A percentile compares a stretch with the other conserved stretches of the same genome.
Evolutionary conservation across 1,140 invertebrate species (phyloP).

Genomic region (Drosophila insularis): DNA sequence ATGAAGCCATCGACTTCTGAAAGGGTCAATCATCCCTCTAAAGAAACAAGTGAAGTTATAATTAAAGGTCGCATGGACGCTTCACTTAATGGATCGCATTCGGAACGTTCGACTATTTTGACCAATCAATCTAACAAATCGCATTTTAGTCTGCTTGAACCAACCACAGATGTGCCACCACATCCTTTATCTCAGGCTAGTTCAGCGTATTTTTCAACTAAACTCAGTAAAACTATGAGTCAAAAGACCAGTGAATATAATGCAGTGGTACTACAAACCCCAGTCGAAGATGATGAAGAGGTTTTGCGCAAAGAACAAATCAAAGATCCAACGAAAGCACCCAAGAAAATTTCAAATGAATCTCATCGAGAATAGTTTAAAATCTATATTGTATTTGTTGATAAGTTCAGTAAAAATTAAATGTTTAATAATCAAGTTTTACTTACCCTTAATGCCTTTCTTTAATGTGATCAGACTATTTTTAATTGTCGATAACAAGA

Average conservation of each 20-base stretch:
- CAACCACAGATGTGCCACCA: neutral
- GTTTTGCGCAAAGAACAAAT: neutral
- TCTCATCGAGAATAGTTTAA: slow-evolving; percentile 23
- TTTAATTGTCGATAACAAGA: slow-evolving; percentile 88
- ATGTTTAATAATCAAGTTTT: slow-evolving; percentile 20
- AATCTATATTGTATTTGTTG: neutral
- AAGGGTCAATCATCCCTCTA: neutral
- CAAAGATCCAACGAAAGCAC: too few relatives aligned
- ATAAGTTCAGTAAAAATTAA: slow-evolving; percentile 23
- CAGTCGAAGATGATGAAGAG: neutral
- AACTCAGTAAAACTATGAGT: neutral
- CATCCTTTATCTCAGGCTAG: neutral
- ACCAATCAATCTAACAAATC: neutral
- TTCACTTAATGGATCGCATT: too few relatives aligned
- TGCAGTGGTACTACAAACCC: neutral
- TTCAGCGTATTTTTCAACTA: neutral
- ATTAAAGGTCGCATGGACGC: too few relatives aligned
- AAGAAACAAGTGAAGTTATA: too few relatives aligned
- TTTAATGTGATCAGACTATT: slow-evolving; percentile 90
- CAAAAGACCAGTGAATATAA: neutral
- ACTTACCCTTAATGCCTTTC: slow-evolving; percentile 93
- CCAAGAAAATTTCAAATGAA: neutral
- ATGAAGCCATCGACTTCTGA: neutral
- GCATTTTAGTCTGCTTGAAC: neutral
- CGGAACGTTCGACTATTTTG: too few relatives aligned